Evolutionary conservation across 2,797 vertebrate species (phyloP).

Genomic region (Gallinago stenura): DNA sequence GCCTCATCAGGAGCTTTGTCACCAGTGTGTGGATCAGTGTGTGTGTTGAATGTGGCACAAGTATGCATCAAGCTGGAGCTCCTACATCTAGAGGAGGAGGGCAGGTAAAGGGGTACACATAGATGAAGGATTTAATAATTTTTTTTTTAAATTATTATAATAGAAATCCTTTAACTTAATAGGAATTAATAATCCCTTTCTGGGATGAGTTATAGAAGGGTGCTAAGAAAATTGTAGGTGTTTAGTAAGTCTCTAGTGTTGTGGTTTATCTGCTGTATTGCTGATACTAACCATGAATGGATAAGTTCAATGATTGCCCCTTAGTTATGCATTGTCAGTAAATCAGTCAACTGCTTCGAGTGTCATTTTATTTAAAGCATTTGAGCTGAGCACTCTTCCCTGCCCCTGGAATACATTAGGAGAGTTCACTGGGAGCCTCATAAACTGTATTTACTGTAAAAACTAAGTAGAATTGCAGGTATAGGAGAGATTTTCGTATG

Average conservation of each 20-base stretch:
- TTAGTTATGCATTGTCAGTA: neutral
- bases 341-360: neutral
- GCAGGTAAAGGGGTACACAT: fast-evolving
- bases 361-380: neutral
- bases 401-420: neutral
- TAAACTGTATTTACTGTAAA: neutral
- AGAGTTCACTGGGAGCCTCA: neutral
- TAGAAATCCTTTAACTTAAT: neutral
- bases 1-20: neutral
- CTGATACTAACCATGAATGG: neutral
- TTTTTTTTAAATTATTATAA: neutral
- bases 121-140: neutral
- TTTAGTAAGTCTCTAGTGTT: neutral
- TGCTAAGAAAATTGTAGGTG: neutral
- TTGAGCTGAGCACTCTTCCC: neutral
- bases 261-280: neutral
- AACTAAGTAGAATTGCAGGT: neutral
- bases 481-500: neutral
- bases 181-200: neutral
- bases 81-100: neutral
- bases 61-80: neutral
- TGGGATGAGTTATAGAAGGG: neutral
- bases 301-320: neutral
- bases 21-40: neutral
- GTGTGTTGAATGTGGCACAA: too few species aligned